Conservation (phyloP, 2,888 invertebrate genomes). For the Spialia ferax region DNA sequence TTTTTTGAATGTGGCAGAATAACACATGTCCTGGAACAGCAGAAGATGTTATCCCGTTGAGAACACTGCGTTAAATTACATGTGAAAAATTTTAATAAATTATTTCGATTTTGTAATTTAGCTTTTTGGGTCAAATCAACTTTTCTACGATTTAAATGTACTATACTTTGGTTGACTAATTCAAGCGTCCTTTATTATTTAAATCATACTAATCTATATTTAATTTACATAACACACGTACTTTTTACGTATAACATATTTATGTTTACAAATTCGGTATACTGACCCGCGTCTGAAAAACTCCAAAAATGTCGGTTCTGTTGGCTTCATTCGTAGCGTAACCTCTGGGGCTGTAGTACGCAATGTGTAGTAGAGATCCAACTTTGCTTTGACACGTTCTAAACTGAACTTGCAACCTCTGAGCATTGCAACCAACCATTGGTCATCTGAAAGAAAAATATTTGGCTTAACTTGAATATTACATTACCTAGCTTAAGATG, state of each 20-base stretch:
- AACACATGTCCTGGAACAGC: conserved; percentile 62
- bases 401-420: conserved; percentile 87
- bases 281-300: conserved; percentile 82
- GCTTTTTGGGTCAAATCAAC: no score
- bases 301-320: conserved; percentile 72
- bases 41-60: no score
- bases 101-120: no score
- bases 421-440: conserved; percentile 83
- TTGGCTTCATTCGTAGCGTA: conserved; percentile 79
- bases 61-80: no score
- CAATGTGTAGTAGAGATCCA: conserved; percentile 87
- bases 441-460: conserved; percentile 78
- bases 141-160: no score
- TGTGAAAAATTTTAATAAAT: no score
- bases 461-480: no score
- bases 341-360: conserved; percentile 87
- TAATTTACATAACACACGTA: no score
- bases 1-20: conserved; percentile 70
- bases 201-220: no score
- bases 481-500: no score
- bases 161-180: no score
- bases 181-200: no score
- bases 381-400: conserved; percentile 83
- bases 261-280: neutral
- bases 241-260: neutral